Percentiles rank a stretch among this genome's conserved stretches.
Evolutionary conservation across 1,140 invertebrate genomes (phyloP).

Genomic region (Mamestra configurata): DNA sequence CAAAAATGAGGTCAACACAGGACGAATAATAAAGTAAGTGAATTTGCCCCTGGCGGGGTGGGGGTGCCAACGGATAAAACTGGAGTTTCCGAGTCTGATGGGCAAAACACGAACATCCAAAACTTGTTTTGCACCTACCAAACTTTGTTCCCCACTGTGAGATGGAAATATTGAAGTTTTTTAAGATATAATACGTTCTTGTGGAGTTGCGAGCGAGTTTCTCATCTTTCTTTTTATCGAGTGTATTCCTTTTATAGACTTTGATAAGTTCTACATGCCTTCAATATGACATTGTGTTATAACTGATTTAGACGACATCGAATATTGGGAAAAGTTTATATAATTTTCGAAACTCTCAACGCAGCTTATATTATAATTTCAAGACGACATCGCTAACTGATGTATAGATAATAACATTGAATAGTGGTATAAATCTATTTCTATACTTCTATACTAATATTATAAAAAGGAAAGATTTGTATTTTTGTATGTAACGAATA

Average conservation of each 20-base stretch:
- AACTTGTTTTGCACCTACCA: constrained; percentile 48
- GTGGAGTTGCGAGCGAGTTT: constrained; percentile 12
- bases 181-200: constrained; percentile 35
- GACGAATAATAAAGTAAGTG: constrained; percentile 52
- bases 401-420: too few species aligned
- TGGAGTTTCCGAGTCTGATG: constrained; percentile 43
- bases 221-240: constrained; percentile 25
- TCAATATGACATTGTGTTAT: neutral
- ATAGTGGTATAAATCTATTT: too few species aligned
- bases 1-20: constrained; percentile 52
- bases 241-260: neutral
- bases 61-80: constrained; percentile 35
- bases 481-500: too few species aligned
- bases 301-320: neutral
- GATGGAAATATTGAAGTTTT: constrained; percentile 45
- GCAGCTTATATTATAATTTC: too few species aligned
- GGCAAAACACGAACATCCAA: constrained; percentile 47
- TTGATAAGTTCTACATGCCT: neutral
- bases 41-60: constrained; percentile 13
- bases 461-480: too few species aligned
- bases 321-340: neutral
- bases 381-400: too few species aligned
- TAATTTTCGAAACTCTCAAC: neutral
- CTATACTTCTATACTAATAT: too few species aligned
- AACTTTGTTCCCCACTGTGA: constrained; percentile 40